A percentile compares a stretch with the other conserved stretches of the same genome.
Conservation (phyloP, 2,888 invertebrate species). For the Chrysolina haemoptera region DNA sequence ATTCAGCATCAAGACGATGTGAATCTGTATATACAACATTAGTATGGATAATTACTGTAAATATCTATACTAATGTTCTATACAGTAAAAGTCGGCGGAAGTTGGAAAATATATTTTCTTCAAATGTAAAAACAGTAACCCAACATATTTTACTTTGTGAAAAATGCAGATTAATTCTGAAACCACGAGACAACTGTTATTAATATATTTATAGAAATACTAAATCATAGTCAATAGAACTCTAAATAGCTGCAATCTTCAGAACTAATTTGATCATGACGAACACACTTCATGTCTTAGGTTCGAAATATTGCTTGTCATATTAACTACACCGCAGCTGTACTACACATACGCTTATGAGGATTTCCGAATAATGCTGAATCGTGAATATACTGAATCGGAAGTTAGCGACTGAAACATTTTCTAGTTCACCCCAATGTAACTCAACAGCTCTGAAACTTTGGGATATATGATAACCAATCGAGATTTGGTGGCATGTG, state of each 20-base stretch:
- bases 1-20: too few species aligned
- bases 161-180: not conserved
- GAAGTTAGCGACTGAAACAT: not conserved
- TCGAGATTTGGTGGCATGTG: not conserved
- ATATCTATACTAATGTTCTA: too few species aligned
- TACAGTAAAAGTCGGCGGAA: too few species aligned
- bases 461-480: not conserved
- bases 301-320: constrained; percentile 37
- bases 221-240: constrained; percentile 34
- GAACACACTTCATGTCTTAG: constrained; percentile 38
- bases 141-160: too few species aligned
- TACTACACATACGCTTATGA: constrained; percentile 22
- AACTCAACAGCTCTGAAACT: not conserved
- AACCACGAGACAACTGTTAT: constrained; percentile 27
- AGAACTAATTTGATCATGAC: constrained; percentile 36
- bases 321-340: constrained; percentile 25
- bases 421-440: constrained; percentile 3
- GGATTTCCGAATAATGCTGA: constrained; percentile 2
- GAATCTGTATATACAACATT: too few species aligned
- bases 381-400: not conserved
- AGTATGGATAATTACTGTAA: too few species aligned
- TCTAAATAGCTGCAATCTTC: constrained; percentile 38
- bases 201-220: constrained; percentile 31
- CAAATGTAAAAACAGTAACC: too few species aligned
- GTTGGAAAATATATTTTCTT: too few species aligned